Conservation (phyloP, 2,113 vertebrate species). For the Paracanthobrama guichenoti region DNA sequence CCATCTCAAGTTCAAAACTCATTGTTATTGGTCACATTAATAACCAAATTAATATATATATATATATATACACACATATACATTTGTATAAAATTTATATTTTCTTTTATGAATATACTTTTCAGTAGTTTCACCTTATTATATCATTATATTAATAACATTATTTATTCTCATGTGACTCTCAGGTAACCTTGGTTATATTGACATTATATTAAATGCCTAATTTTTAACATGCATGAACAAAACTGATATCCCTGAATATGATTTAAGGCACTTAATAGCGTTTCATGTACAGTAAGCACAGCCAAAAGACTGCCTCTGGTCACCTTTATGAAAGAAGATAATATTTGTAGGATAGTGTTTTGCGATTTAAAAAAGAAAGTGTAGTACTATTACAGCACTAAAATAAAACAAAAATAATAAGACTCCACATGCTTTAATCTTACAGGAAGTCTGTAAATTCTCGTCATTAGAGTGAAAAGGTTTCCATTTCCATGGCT, state of each 20-base stretch:
- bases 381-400: background rate
- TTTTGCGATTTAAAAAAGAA: background rate
- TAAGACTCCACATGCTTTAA: slow-evolving; percentile 23
- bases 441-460: slow-evolving; percentile 20
- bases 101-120: too few species aligned
- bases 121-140: too few species aligned
- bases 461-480: slow-evolving; percentile 6
- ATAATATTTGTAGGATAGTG: background rate
- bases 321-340: background rate
- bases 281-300: background rate
- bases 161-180: too few species aligned
- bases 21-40: too few species aligned
- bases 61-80: too few species aligned
- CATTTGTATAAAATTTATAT: too few species aligned
- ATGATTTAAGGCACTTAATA: slow-evolving; percentile 3
- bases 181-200: too few species aligned
- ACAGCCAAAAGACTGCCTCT: background rate
- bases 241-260: background rate
- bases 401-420: slow-evolving; percentile 9
- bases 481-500: background rate
- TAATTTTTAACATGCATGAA: background rate
- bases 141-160: too few species aligned
- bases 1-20: too few species aligned
- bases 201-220: background rate
- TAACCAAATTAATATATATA: too few species aligned